phyloP scores from a whole-genome alignment of 1,140 invertebrate species.

The Drosophila willistoni region DNA sequence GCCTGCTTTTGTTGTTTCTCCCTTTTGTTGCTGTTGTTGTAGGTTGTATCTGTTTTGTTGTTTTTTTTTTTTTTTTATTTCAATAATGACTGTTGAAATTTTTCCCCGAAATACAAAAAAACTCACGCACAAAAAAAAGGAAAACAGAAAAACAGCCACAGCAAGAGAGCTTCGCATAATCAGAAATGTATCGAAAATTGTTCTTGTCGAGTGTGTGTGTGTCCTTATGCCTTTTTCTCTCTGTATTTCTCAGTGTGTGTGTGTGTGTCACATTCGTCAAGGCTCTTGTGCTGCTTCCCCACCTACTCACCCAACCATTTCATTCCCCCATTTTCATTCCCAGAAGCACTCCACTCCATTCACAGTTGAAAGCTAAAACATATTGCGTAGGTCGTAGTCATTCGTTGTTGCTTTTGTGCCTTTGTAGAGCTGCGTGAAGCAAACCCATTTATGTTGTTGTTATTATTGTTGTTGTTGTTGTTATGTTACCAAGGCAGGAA shows the following conservation, averaged over 20 bases:
- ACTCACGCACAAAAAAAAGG: conserved; percentile 51
- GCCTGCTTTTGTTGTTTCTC: conserved; percentile 6
- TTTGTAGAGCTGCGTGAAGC: conserved; percentile 55
- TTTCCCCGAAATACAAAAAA: conserved; percentile 47
- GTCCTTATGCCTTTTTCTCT: conserved; percentile 39
- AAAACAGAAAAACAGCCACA: conserved; percentile 17
- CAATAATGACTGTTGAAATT: conserved; percentile 56
- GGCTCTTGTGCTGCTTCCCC: conserved; percentile 28
- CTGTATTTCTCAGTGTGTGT: conserved; percentile 12
- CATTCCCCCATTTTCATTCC: not conserved
- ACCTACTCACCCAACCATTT: not conserved
- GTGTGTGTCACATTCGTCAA: conserved; percentile 49
- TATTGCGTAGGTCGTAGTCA: conserved; percentile 74
- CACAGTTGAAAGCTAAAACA: conserved; percentile 72
- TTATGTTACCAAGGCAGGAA: conserved; percentile 66
- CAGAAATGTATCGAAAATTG: conserved; percentile 44
- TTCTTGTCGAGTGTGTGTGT: conserved; percentile 53
- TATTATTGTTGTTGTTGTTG: conserved; percentile 20
- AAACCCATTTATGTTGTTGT: conserved; percentile 39
- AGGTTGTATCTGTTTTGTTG: not conserved
- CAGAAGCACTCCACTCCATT: not conserved
- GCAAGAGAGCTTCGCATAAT: conserved; percentile 12
- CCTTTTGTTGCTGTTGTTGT: not conserved
- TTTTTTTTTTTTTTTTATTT: conserved; percentile 35
- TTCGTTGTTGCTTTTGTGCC: conserved; percentile 22